Evolutionary conservation across 2,888 invertebrate species (phyloP), one percentile per base, ranked within the genome.

Genomic region (Yponomeuta malinellus): DNA sequence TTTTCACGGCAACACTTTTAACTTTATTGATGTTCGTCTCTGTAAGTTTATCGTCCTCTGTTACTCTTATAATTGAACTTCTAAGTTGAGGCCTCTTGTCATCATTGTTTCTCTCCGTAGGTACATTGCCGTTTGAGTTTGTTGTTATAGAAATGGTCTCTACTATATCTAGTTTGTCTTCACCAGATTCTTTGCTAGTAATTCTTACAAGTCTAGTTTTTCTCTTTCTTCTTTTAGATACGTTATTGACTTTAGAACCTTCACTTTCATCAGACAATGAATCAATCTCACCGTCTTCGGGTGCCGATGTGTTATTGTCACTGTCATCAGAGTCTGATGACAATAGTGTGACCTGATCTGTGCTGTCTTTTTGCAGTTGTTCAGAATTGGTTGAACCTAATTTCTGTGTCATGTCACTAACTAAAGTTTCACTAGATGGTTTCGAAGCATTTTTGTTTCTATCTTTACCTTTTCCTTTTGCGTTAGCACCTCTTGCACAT

Each of bases 391-490:
- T 89, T 33, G 83, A 79, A 63, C 89, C 88, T 23, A 90, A 79
- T 79, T 89, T 85, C 76, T 92, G 92, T 52, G 93, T 74, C 9
- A 93, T 77, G 80, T 93, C 92, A 15, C 12, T 59, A 15, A 59
- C 52, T 88, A 92, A 89, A 76, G 92, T 92, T 73, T 92, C 91
- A 1, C 89, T 81, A 78, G 93, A 93, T 23, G 92, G 73, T 71
- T 93, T 88, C 0, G 92, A 74, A 2, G 86, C 90, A 52, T 93
- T 90, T 75, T 93, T 92, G 74, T 93, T 92, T 5, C 88, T 85
- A 74, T 92, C 84, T 59, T 59, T 15, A 12, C 73, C 1, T 65
- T 29, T 31, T 23, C 33, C 29, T 33, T 33, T 65, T 33, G 33
- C 5, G 4, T 6, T 29, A 4, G 31, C 10, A 31, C 23, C 31